These are phyloP conservation scores for Pongo abelii DNA, from an alignment of 2,113 vertebrate species.

Conservation along the genomic window DNA sequence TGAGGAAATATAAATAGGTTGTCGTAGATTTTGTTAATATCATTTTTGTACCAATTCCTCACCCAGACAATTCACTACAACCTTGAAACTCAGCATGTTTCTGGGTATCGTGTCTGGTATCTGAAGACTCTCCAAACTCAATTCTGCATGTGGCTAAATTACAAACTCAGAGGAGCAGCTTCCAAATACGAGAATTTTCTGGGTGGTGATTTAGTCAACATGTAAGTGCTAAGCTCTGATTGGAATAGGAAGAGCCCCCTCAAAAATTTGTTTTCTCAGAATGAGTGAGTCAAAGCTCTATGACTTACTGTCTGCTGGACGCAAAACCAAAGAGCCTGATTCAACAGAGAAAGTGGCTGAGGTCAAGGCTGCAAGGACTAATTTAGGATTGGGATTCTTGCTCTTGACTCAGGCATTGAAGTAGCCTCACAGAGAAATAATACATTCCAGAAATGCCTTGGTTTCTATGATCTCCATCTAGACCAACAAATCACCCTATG, in stretches of 20 bases:
- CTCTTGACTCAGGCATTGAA: background rate
- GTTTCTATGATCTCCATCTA: too few relatives aligned
- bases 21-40: too few relatives aligned
- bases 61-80: background rate
- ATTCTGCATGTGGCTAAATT: accelerated
- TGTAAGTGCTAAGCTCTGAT: background rate
- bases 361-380: too few relatives aligned
- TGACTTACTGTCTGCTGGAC: background rate
- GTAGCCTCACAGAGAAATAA: background rate
- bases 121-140: accelerated
- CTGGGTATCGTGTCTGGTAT: too few relatives aligned
- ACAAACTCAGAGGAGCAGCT: background rate
- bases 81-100: background rate
- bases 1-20: background rate
- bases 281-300: too few relatives aligned
- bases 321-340: background rate
- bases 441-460: background rate
- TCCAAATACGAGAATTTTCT: accelerated
- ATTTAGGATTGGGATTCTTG: too few relatives aligned
- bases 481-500: background rate
- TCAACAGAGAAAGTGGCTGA: too few relatives aligned
- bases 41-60: background rate
- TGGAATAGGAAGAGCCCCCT: background rate
- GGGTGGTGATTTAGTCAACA: background rate
- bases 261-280: background rate